Evolutionary conservation across 1,140 invertebrate species (phyloP).

Genomic region (Coenobita brevimanus): DNA sequence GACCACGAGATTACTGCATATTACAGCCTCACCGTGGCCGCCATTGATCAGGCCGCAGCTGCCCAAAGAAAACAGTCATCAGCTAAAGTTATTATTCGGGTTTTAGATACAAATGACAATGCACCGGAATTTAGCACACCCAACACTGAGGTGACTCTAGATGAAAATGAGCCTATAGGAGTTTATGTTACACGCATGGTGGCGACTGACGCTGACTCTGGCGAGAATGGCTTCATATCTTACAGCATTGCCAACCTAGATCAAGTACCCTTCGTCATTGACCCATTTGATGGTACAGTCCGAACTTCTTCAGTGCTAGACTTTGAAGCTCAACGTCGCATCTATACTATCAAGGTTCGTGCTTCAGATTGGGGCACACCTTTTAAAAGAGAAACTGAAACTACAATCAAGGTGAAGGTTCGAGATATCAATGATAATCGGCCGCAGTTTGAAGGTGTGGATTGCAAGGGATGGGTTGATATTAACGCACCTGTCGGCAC

Average conservation of each 20-base stretch:
- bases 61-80: constrained; percentile 89
- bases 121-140: constrained; percentile 87
- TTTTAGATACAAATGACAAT: constrained; percentile 94
- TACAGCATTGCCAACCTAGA: constrained; percentile 93
- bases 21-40: constrained; percentile 93
- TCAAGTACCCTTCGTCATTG: constrained; percentile 94
- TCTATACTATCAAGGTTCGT: constrained; percentile 86
- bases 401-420: constrained; percentile 85
- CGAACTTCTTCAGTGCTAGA: constrained; percentile 88
- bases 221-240: constrained; percentile 95
- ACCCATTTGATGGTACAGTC: constrained; percentile 93
- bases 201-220: constrained; percentile 91
- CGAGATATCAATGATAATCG: constrained; percentile 94
- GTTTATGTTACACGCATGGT: constrained; percentile 86
- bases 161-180: constrained; percentile 92
- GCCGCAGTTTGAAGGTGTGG: constrained; percentile 80
- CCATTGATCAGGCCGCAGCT: constrained; percentile 89
- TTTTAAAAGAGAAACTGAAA: constrained; percentile 91
- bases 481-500: constrained; percentile 85
- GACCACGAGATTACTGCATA: constrained; percentile 92
- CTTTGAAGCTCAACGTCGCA: constrained; percentile 90
- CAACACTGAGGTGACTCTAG: constrained; percentile 75
- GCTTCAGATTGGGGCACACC: constrained; percentile 96
- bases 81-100: constrained; percentile 90
- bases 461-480: constrained; percentile 88